Conservation (phyloP, 1,140 invertebrate species). For the Mylabris phalerata region DNA sequence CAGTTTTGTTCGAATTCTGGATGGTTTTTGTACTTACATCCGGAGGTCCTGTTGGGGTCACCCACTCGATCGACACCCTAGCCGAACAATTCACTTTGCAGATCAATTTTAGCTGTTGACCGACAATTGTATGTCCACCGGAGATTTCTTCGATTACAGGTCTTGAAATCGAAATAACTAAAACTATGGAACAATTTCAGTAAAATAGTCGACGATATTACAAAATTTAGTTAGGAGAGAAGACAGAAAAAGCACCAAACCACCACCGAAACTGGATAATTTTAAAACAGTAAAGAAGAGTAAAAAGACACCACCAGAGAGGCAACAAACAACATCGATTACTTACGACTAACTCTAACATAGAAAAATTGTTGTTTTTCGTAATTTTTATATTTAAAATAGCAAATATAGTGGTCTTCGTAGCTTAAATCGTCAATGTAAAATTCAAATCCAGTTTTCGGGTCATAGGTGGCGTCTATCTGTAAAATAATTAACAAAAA, state of each 20-base stretch:
- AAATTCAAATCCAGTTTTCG: slow-evolving; percentile 53
- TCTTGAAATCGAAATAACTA: slow-evolving; percentile 2
- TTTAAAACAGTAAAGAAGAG: not conserved
- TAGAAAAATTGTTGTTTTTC: slow-evolving; percentile 30
- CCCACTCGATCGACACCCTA: slow-evolving; percentile 15
- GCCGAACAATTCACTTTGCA: slow-evolving; percentile 14
- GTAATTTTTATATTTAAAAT: slow-evolving; percentile 34
- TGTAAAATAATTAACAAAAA: slow-evolving; percentile 27
- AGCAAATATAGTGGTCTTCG: slow-evolving; percentile 44
- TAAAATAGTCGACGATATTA: not conserved
- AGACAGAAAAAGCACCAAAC: slow-evolving; percentile 28
- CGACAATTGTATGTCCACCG: slow-evolving; percentile 25
- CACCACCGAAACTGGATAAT: slow-evolving; percentile 12
- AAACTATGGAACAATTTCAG: slow-evolving; percentile 6
- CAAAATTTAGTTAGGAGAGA: slow-evolving; percentile 18
- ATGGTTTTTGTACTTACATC: slow-evolving; percentile 28
- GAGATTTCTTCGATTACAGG: slow-evolving; percentile 22
- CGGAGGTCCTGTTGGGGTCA: slow-evolving; percentile 13
- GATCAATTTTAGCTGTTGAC: slow-evolving; percentile 18
- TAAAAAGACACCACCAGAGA: slow-evolving; percentile 19
- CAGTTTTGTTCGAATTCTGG: not conserved
- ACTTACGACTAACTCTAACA: slow-evolving; percentile 44
- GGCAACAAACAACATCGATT: slow-evolving; percentile 23
- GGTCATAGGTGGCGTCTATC: slow-evolving; percentile 46
- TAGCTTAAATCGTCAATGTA: slow-evolving; percentile 42